These are phyloP conservation scores for Theretra japonica DNA, from an alignment of 2,888 invertebrate species.

Conservation along the genomic window DNA sequence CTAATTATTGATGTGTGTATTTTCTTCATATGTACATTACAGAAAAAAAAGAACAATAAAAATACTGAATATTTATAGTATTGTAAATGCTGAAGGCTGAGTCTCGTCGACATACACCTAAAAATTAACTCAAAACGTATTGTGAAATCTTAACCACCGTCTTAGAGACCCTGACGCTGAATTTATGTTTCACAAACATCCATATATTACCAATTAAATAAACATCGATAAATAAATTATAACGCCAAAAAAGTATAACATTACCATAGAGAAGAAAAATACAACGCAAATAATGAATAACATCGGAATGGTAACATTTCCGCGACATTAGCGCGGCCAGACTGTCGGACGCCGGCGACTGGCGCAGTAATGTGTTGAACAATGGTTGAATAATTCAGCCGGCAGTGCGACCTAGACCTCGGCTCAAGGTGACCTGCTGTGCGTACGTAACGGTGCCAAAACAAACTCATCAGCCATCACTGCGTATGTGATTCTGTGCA, in stretches of 20 bases:
- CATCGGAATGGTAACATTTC: neutral
- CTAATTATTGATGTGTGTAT: neutral
- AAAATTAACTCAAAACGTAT: too few relatives aligned
- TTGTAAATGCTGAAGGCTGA: too few relatives aligned
- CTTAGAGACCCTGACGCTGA: too few relatives aligned
- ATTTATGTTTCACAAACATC: too few relatives aligned
- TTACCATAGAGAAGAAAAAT: too few relatives aligned
- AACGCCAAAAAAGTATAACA: neutral
- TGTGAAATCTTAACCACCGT: too few relatives aligned
- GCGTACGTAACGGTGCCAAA: neutral
- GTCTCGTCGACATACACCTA: too few relatives aligned
- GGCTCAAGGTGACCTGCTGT: neutral
- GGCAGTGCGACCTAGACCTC: constrained; percentile 14
- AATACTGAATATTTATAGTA: too few relatives aligned
- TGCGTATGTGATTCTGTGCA: neutral
- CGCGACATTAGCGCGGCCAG: neutral
- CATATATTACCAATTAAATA: too few relatives aligned
- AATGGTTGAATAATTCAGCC: constrained; percentile 16
- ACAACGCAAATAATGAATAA: neutral
- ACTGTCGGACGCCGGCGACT: neutral
- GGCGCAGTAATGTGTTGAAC: neutral
- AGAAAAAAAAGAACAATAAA: too few relatives aligned
- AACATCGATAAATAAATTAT: too few relatives aligned
- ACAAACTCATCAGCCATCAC: constrained; percentile 8
- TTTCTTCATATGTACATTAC: too few relatives aligned